Conservation (phyloP, 1,140 invertebrate species). For the Rhopalosiphum maidis region DNA sequence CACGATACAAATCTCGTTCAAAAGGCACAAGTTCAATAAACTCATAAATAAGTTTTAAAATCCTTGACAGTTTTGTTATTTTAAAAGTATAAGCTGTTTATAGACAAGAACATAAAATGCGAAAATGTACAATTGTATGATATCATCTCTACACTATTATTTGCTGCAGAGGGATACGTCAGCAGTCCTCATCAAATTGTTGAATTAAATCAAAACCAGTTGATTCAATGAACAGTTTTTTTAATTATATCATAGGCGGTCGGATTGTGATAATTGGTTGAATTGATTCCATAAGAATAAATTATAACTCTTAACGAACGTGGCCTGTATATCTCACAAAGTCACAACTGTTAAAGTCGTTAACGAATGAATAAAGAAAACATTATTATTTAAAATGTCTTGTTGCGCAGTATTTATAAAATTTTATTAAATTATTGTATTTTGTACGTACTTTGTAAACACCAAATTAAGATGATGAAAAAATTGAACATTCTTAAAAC, state of each 20-base stretch:
- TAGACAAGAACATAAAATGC: not conserved
- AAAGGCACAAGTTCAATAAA: not conserved
- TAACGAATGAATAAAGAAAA: not conserved
- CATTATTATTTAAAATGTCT: not conserved
- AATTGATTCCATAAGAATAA: not conserved
- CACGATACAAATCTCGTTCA: not conserved
- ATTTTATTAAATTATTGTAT: not conserved
- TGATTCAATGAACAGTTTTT: not conserved
- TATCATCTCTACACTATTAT: not conserved
- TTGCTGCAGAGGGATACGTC: not conserved
- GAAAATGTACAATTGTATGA: not conserved
- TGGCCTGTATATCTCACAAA: not conserved
- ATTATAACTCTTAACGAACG: not conserved
- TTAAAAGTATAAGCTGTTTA: not conserved
- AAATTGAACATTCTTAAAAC: not conserved
- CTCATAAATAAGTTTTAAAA: not conserved
- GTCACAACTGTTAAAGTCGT: not conserved
- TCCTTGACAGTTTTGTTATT: not conserved
- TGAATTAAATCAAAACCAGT: not conserved
- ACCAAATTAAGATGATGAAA: not conserved
- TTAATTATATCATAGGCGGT: not conserved
- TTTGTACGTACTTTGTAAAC: not conserved
- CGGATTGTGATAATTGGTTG: not conserved
- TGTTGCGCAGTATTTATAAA: not conserved
- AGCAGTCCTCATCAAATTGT: not conserved